These are phyloP conservation scores for Huso huso DNA, from an alignment of 2,797 vertebrate species.

Conservation along the genomic window DNA sequence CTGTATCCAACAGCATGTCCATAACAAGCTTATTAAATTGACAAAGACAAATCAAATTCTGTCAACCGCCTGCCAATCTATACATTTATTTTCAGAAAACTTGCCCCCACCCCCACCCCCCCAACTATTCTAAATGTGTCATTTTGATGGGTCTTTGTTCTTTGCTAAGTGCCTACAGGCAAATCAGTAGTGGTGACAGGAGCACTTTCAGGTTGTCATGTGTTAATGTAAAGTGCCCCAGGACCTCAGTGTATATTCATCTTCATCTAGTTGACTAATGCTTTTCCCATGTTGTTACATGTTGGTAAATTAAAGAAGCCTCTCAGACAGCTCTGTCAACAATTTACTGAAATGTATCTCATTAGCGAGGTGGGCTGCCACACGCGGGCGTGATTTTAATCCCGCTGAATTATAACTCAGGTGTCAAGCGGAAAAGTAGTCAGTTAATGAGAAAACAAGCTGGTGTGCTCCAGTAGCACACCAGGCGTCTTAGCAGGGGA, in stretches of 20 bases:
- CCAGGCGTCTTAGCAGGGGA: neutral
- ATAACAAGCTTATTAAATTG: conserved; percentile 38
- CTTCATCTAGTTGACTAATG: conserved; percentile 71
- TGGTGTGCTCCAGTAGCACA: conserved; percentile 62
- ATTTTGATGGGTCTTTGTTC: conserved; percentile 62
- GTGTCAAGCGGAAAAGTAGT: conserved; percentile 36
- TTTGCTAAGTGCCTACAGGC: conserved; percentile 59
- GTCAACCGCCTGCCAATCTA: conserved; percentile 22
- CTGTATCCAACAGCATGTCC: conserved; percentile 16
- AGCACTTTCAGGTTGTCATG: conserved; percentile 69
- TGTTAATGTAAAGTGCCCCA: conserved; percentile 67
- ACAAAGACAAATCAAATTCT: conserved; percentile 30
- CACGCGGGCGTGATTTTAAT: conserved; percentile 60
- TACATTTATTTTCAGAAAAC: no score
- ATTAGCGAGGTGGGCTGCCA: conserved; percentile 65
- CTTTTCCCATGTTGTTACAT: conserved; percentile 62
- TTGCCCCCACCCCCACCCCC: no score
- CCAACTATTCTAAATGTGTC: no score
- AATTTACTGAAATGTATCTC: conserved; percentile 68
- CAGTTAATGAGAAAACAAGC: conserved; percentile 68
- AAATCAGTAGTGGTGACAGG: conserved; percentile 67
- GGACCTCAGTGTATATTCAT: conserved; percentile 63
- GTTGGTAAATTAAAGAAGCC: conserved; percentile 71
- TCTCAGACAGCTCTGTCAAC: conserved; percentile 72
- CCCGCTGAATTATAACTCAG: conserved; percentile 71